These are phyloP conservation scores for Ashinkailepas kermadecensis DNA, from an alignment of 2,888 invertebrate species.

Conservation along the genomic window DNA sequence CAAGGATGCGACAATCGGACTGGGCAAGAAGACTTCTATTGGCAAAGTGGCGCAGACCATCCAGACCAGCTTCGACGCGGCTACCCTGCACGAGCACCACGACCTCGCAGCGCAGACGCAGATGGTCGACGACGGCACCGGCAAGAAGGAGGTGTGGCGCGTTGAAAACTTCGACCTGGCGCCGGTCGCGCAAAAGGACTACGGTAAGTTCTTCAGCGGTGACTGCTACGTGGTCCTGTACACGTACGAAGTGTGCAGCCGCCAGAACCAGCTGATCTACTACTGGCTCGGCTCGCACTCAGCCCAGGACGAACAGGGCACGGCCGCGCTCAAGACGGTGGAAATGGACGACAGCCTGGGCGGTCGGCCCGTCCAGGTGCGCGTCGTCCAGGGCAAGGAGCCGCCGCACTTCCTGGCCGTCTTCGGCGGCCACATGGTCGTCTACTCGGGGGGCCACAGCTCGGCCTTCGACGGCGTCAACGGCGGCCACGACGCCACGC, in stretches of 20 bases:
- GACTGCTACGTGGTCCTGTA: slow-evolving; percentile 80
- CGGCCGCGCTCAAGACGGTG: slow-evolving; percentile 51
- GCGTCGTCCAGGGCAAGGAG: slow-evolving; percentile 80
- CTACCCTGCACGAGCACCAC: slow-evolving; percentile 54
- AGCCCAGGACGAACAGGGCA: slow-evolving; percentile 63
- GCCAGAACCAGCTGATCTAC: slow-evolving; percentile 60
- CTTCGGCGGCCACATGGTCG: slow-evolving; percentile 73
- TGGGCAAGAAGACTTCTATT: slow-evolving; percentile 37
- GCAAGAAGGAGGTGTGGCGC: slow-evolving; percentile 62
- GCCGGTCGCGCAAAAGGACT: slow-evolving; percentile 57
- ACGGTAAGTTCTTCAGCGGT: slow-evolving; percentile 66
- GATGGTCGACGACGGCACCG: slow-evolving; percentile 82
- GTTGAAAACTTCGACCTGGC: slow-evolving; percentile 55
- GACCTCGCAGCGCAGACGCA: not conserved
- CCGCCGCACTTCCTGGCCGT: slow-evolving; percentile 85
- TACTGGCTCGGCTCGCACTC: slow-evolving; percentile 76
- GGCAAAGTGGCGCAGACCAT: slow-evolving; percentile 45
- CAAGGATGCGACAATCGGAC: slow-evolving; percentile 41
- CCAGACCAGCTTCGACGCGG: slow-evolving; percentile 69
- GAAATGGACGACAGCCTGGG: slow-evolving; percentile 50
- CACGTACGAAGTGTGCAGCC: slow-evolving; percentile 57
- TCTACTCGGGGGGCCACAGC: slow-evolving; percentile 38
- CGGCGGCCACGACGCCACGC: slow-evolving; percentile 43
- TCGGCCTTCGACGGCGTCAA: slow-evolving; percentile 7
- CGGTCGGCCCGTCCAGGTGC: slow-evolving; percentile 52